phyloP scores from a whole-genome alignment of 1,140 invertebrate species.

The Atta texana region DNA sequence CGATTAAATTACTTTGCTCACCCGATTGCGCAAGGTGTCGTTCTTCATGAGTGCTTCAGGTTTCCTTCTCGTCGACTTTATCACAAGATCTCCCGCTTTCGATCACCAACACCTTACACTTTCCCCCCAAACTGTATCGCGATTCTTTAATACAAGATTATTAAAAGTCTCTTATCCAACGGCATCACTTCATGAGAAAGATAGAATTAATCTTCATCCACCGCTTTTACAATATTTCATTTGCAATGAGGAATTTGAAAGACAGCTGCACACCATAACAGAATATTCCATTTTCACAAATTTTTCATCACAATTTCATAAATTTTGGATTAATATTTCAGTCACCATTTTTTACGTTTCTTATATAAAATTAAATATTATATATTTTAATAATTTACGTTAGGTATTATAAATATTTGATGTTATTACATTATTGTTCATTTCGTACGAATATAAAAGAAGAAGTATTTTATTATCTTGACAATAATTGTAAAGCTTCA shows the following conservation, averaged over 20 bases:
- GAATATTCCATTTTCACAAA: neutral
- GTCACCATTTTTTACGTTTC: neutral
- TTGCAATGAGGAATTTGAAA: conserved; percentile 10
- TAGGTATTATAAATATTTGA: neutral
- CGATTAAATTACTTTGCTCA: conserved; percentile 54
- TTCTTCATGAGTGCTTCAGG: conserved; percentile 26
- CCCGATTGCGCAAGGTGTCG: conserved; percentile 33
- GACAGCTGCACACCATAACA: neutral
- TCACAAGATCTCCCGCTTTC: conserved; percentile 48
- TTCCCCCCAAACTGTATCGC: conserved; percentile 3
- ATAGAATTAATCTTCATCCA: conserved; percentile 6
- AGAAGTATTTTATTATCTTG: neutral
- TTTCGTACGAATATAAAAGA: neutral
- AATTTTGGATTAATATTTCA: neutral
- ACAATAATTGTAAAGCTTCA: neutral
- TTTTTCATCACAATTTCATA: neutral
- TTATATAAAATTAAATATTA: no score
- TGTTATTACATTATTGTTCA: neutral
- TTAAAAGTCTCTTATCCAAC: conserved; percentile 49
- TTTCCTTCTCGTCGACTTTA: conserved; percentile 30
- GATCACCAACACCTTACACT: conserved; percentile 41
- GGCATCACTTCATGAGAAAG: conserved; percentile 25
- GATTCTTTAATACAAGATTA: conserved; percentile 31
- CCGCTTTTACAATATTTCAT: conserved; percentile 16
- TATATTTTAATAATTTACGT: neutral